Base-by-base conservation (phyloP, 2,888 invertebrate species). In the Limnephilus auricula region DNA sequence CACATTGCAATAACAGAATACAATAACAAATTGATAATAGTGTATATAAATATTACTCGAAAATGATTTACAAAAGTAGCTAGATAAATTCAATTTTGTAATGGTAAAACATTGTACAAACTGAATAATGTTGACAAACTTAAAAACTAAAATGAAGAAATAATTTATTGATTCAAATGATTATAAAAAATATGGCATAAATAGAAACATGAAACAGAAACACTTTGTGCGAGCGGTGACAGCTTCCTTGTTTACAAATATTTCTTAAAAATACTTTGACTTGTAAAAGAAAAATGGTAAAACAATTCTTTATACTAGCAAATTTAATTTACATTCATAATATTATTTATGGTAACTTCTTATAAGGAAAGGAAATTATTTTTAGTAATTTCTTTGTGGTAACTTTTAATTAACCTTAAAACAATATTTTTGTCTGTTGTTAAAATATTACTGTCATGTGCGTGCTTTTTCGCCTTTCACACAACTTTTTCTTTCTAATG, bases 151-250 rank as follows among this genome's bases (percentile, higher is more conserved):
- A 65, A 65, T 65, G 65, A 65, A 65, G n/a, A n/a, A 65, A 65
- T 65, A 65, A 65, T 65, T 65, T 65, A 65, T 65, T 65, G 65
- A 65, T 65, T 65, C 65, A 65, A 65, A 65, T 65, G 65, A 65
- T 65, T 65, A 50, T n/a, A 65, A 65, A 65, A 65, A 65, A 65
- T 65, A 65, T 65, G 65, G 65, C 65, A 65, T 65, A 65, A 65
- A 65, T 65, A 65, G 25, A 65, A 65, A 65, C 2, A n/a, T 65
- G 65, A 65, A 65, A 65, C 65, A 9, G 50, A 65, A 65, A 9
- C 65, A 25, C n/a, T 65, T n/a, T 4, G 65, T 65, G 65, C 65
- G 65, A 65, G 25, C n/a, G 65, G n/a, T 65, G 65, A 65, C 65
- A 65, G 65, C 65, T 65, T 65, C 65, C 25, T 25, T 65, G 65